Percentiles rank a stretch among this genome's conserved stretches.
Conservation (phyloP, 2,113 vertebrate genomes). For the Hoplias malabaricus region DNA sequence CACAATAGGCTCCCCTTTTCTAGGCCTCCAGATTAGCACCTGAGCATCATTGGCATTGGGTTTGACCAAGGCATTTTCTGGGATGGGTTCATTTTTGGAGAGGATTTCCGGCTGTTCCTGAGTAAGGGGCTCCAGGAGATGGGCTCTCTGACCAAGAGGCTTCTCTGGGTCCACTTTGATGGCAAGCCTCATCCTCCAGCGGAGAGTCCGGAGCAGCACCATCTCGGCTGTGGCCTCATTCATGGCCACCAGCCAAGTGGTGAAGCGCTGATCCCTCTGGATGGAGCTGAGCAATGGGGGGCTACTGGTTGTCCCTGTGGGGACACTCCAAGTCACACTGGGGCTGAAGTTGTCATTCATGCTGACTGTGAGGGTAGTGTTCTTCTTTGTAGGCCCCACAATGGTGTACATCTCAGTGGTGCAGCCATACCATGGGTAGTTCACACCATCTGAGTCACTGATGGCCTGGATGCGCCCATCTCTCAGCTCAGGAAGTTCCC, state of each 20-base stretch:
- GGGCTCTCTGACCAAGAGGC: slow-evolving; percentile 81
- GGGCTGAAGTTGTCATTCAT: slow-evolving; percentile 93
- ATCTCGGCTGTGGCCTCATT: slow-evolving; percentile 78
- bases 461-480: slow-evolving; percentile 81
- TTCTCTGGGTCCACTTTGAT: slow-evolving; percentile 79
- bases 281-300: slow-evolving; percentile 81
- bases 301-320: slow-evolving; percentile 78
- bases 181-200: slow-evolving; percentile 83
- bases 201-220: slow-evolving; percentile 80
- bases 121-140: slow-evolving; percentile 75
- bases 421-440: slow-evolving; percentile 88
- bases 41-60: slow-evolving; percentile 91
- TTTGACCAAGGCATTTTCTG: slow-evolving; percentile 81
- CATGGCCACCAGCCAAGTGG: slow-evolving; percentile 86
- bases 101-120: slow-evolving; percentile 84
- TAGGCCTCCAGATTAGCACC: slow-evolving; percentile 87
- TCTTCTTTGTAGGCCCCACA: slow-evolving; percentile 81
- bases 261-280: slow-evolving; percentile 84
- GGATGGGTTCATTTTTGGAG: slow-evolving; percentile 81
- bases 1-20: slow-evolving; percentile 71
- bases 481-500: slow-evolving; percentile 84
- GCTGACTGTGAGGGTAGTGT: slow-evolving; percentile 81
- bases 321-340: slow-evolving; percentile 86
- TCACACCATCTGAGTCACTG: slow-evolving; percentile 85
- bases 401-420: slow-evolving; percentile 85